Evolutionary conservation across 2,113 vertebrate species (phyloP), one percentile per base, ranked within the genome.

Genomic region (Pangasianodon hypophthalmus): DNA sequence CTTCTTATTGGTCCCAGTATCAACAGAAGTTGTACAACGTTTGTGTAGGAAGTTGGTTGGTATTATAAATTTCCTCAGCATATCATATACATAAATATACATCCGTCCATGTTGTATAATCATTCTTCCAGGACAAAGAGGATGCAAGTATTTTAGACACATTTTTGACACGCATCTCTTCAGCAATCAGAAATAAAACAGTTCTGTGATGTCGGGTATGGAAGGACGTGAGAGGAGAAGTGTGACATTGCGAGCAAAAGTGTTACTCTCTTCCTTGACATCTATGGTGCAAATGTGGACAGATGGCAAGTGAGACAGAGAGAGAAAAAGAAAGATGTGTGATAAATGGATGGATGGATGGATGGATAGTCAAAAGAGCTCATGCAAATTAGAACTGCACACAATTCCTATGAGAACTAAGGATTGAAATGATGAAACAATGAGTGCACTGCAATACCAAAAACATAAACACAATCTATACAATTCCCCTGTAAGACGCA

Each of bases 251-350:
- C 6, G 13, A 44, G 37, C 32, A 44, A 73, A 75, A 46, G 71
- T 75, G 71, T 77, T 48, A 77, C 44, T 48, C 73, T 77, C 73
- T 77, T 46, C 41, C 41, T 46, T 77, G 73, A 77, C 73, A 77
- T 77, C 73, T 48, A 46, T 77, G 41, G 73, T 64, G n/a, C 44
- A 48, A 85, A 86, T 67, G 56, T 85, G 69, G 73, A 86, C 90
- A 77, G 73, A 77, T 77, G 73, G 73, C 73, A 13, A 46, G 73
- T 3, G 21, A 77, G 73, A 77, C 73, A 77, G 37, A 77, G 41
- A 77, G 32, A 13, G 44, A 46, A 26, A 48, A 48, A 77, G 73
- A 46, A 29, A n/a, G 73, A 10, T 46, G 21, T 48, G 44, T 13
- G 10, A 48, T 46, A 48, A 44, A 9, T 32, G 48, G 2, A 67